These are phyloP conservation scores for Lamproptera curius DNA, from an alignment of 2,888 invertebrate species.

Conservation along the genomic window DNA sequence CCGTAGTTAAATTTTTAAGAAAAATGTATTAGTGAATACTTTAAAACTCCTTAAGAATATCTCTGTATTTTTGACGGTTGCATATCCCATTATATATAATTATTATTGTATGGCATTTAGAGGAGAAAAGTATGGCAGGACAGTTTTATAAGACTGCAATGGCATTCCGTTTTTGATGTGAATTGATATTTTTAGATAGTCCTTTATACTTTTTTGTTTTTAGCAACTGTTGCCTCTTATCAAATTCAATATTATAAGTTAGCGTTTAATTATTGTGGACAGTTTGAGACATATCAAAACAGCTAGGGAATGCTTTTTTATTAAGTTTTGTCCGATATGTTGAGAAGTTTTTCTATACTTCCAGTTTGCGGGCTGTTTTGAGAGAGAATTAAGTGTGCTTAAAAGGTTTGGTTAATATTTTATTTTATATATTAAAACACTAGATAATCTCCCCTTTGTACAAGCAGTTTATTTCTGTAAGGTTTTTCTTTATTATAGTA, in stretches of 20 bases:
- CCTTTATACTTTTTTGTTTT: slow-evolving; percentile 4
- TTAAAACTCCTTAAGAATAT: background rate
- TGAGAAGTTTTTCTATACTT: slow-evolving; percentile 8
- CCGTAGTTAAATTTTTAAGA: background rate
- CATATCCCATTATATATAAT: background rate
- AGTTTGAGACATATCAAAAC: background rate
- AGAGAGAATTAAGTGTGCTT: slow-evolving; percentile 14
- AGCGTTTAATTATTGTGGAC: background rate
- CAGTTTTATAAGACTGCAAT: slow-evolving; percentile 9
- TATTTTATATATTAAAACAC: slow-evolving; percentile 6
- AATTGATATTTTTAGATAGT: slow-evolving; percentile 4
- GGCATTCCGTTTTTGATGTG: slow-evolving; percentile 12
- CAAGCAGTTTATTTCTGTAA: slow-evolving; percentile 1
- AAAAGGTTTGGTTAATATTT: slow-evolving; percentile 17
- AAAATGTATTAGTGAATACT: slow-evolving; percentile 4
- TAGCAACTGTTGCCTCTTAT: no score
- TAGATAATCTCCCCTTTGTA: slow-evolving; percentile 12
- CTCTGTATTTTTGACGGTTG: slow-evolving; percentile 4
- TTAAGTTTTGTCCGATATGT: slow-evolving; percentile 1
- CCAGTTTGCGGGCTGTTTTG: slow-evolving; percentile 16
- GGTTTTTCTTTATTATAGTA: slow-evolving; percentile 1
- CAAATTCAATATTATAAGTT: background rate
- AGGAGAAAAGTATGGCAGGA: background rate
- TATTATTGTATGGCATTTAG: slow-evolving; percentile 11
- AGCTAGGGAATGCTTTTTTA: background rate